Evolutionary conservation across 2,113 vertebrate genomes (phyloP).

Genomic region (Apteryx owenii): DNA sequence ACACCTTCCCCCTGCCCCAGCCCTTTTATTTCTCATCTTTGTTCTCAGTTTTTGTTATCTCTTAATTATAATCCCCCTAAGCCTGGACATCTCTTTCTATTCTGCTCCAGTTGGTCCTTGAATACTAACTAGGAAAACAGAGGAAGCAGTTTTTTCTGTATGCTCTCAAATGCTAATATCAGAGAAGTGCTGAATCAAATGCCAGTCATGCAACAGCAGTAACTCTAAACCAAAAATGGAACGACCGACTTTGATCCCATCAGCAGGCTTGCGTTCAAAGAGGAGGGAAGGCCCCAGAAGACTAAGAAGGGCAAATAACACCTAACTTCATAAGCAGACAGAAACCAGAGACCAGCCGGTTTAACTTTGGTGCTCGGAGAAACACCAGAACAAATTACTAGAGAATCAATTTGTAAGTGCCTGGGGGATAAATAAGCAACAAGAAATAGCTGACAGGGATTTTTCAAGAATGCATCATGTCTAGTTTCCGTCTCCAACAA

Average conservation of each 20-base stretch:
- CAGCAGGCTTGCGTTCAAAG: neutral
- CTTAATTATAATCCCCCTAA: slow-evolving; percentile 56
- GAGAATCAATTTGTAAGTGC: neutral
- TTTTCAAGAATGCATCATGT: neutral
- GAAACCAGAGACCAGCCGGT: neutral
- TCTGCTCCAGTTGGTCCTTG: neutral
- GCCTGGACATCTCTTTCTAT: neutral
- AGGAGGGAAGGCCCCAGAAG: neutral
- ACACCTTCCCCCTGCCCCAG: neutral
- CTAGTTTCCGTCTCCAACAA: neutral
- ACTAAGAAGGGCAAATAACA: neutral
- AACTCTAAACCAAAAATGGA: neutral
- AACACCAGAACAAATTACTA: neutral
- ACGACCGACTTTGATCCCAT: neutral
- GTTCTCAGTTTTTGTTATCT: slow-evolving; percentile 7
- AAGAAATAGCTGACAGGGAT: neutral
- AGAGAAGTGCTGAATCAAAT: neutral
- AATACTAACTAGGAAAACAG: neutral
- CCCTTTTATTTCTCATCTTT: slow-evolving; percentile 22
- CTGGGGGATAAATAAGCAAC: neutral
- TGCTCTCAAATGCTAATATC: neutral
- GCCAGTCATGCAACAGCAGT: neutral
- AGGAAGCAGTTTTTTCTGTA: neutral
- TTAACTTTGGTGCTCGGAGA: neutral
- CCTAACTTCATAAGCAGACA: neutral